These are phyloP conservation scores for Calypte anna DNA, from an alignment of 2,113 vertebrate species.

Conservation along the genomic window DNA sequence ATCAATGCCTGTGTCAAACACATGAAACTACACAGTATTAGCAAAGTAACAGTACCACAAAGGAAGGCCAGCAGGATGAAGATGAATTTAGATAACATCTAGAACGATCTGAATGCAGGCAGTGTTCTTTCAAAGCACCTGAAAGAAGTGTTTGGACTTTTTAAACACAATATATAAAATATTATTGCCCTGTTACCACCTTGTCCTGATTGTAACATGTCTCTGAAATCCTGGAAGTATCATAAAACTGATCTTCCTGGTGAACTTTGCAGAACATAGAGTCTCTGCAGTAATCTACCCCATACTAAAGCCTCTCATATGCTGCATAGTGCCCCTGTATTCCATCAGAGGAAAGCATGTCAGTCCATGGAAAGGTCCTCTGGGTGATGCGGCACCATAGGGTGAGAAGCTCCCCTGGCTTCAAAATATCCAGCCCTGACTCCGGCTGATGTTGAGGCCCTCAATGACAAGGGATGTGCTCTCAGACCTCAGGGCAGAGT, in stretches of 20 bases:
- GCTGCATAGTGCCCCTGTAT: neutral
- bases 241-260: neutral
- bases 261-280: neutral
- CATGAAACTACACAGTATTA: neutral
- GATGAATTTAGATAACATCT: neutral
- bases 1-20: neutral
- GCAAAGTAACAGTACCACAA: neutral
- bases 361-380: neutral
- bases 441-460: too few relatives aligned
- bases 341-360: neutral
- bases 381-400: too few relatives aligned
- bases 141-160: neutral
- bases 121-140: neutral
- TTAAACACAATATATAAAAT: neutral
- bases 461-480: too few relatives aligned
- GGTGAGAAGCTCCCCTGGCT: too few relatives aligned
- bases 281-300: neutral
- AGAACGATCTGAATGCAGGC: neutral
- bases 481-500: too few relatives aligned
- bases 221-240: neutral
- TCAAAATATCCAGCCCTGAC: too few relatives aligned
- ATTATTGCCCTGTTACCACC: neutral
- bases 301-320: rapidly evolving
- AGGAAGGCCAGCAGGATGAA: neutral
- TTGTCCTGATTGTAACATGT: neutral